phyloP scores from a whole-genome alignment of 2,888 invertebrate species.

The Xestia rhomboidea region DNA sequence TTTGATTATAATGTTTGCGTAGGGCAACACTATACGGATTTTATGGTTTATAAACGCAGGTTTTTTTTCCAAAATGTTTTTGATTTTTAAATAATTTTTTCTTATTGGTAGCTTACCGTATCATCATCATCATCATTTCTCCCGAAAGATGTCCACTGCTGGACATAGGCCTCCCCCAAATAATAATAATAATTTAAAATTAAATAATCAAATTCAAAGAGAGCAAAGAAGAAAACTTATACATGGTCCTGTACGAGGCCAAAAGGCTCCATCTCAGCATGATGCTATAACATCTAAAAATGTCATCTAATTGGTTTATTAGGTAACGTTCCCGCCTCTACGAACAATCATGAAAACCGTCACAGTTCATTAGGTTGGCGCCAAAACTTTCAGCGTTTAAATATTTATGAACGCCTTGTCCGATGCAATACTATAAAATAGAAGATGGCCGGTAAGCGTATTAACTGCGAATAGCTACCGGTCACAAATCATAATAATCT shows the following conservation, averaged over 20 bases:
- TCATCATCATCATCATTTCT: too few relatives aligned
- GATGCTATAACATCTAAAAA: too few relatives aligned
- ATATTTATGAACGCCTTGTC: slow-evolving; percentile 45
- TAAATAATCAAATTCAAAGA: too few relatives aligned
- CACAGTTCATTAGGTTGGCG: slow-evolving; percentile 31
- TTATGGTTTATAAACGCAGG: background rate
- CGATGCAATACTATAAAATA: slow-evolving; percentile 53
- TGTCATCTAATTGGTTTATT: background rate
- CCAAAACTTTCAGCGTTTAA: slow-evolving; percentile 42
- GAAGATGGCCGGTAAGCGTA: slow-evolving; percentile 63
- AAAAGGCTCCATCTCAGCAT: too few relatives aligned
- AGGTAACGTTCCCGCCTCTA: background rate
- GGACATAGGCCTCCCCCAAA: too few relatives aligned
- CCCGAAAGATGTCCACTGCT: too few relatives aligned
- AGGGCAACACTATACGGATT: background rate
- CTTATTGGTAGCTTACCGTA: background rate
- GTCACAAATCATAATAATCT: slow-evolving; percentile 80
- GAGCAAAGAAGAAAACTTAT: too few relatives aligned
- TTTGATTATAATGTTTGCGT: background rate
- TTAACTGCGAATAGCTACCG: slow-evolving; percentile 67
- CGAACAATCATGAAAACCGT: background rate
- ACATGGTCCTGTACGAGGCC: too few relatives aligned
- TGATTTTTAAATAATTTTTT: background rate
- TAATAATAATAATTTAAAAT: too few relatives aligned
- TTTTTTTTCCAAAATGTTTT: background rate